Evolutionary conservation across 1,140 invertebrate genomes (phyloP), one percentile per base, ranked within the genome.

Genomic region (Zaprionus taronus): DNA sequence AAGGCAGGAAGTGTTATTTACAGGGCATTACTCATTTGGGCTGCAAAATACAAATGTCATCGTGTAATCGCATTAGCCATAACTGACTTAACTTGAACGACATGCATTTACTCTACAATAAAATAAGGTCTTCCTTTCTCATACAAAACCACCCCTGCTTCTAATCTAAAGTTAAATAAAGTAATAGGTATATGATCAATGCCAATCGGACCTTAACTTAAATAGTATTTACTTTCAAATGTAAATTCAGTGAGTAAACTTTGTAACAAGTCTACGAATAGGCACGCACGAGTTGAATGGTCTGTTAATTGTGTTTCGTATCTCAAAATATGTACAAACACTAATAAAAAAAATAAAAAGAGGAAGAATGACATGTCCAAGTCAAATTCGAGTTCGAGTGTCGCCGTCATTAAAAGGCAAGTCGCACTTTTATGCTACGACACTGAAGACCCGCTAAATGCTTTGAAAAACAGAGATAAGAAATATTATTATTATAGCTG

Each of bases 181-280:
- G n/a, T 47, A 47, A 7, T 9, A n/a, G 41, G 41, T 17, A 47
- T 47, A 47, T 17, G 41, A 47, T 47, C 41, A 47, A 47, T 47
- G 41, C n/a, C 41, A 17, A 17, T 47, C 4, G 20, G 47, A 9
- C 22, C 22, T 51, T 14, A 24, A n/a, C 26, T 56, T 5, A n/a
- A n/a, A 56, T 3, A 31, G 2, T n/a, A 17, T 56, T 28, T 26
- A 56, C 51, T 66, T 64, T 65, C 64, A 70, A 58, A 73, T 51
- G 57, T 79, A 89, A 87, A 79, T 89, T 81, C 83, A 81, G 77
- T 89, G 80, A 79, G 83, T 89, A 83, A 89, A 79, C 80, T 87
- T 67, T 73, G 76, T 81, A 85, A 81, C 60, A 70, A 57, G 56
- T 61, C 65, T 62, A 26, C 17, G 47, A 66, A 65, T 31, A 63